Evolutionary conservation across 2,113 vertebrate genomes (phyloP).

Genomic region (Hymenochirus boettgeri): DNA sequence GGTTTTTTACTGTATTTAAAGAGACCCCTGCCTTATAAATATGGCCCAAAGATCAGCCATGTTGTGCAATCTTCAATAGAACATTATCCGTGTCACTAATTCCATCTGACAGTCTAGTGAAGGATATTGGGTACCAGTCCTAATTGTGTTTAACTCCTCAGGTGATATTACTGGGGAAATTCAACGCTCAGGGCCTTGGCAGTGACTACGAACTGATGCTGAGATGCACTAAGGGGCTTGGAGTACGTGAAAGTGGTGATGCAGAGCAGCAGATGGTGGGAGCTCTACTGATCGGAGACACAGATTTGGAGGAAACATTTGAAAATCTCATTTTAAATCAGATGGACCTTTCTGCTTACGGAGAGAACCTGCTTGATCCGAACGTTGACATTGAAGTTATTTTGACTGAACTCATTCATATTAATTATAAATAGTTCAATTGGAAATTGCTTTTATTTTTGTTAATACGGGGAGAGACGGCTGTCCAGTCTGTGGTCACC

Average conservation of each 20-base stretch:
- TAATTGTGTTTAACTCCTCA: no score
- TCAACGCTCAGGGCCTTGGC: conserved; percentile 86
- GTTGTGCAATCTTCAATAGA: no score
- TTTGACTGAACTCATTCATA: conserved; percentile 82
- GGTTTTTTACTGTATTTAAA: no score
- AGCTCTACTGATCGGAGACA: conserved; percentile 88
- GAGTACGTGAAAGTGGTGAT: conserved; percentile 86
- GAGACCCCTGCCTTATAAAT: no score
- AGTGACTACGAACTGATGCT: conserved; percentile 82
- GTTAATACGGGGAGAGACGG: no score
- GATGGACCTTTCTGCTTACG: conserved; percentile 88
- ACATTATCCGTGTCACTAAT: no score
- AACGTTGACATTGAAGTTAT: conserved; percentile 92
- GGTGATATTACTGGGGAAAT: conserved; percentile 93
- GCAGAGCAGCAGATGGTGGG: conserved; percentile 89
- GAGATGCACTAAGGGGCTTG: conserved; percentile 83
- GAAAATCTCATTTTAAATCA: conserved; percentile 96
- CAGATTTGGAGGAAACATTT: conserved; percentile 93
- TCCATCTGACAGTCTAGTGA: no score
- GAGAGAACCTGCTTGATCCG: conserved; percentile 86
- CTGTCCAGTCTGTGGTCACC: no score
- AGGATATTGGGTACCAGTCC: no score
- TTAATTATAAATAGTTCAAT: no score
- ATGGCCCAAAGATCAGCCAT: no score
- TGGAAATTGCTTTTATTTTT: no score